Base-by-base conservation (phyloP, 2,797 vertebrate species). In the Danio jaintianensis region DNA sequence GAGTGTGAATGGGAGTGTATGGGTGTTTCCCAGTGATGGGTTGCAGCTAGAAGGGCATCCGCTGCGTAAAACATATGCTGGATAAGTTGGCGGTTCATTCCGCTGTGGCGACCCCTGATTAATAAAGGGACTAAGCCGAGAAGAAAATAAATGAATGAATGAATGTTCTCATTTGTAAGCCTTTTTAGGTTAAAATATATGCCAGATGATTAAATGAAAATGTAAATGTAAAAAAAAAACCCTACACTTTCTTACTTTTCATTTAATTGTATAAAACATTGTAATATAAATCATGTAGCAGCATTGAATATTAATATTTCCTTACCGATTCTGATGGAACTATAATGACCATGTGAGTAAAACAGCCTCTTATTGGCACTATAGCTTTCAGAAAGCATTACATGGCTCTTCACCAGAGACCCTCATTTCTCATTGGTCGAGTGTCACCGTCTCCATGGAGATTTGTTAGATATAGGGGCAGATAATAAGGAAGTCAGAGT, bases 401-500 rank as follows among this genome's bases (percentile, higher is more conserved):
- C 13, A 58, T 40, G 52, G 20, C 50, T 47, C 47, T 67, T 78
- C 7, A 36, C 40, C n/a, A 38, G 20, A 62, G 29, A 42, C 10
- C 36, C 58, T 40, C 20, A 12, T 47, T 63, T 74, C 43, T 64
- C 42, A 80, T 80, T 84, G 78, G 78, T 83, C 50, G 22, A 47
- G 22, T 62, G 18, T 64, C 58, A 82, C 69, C 36, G 82, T 89
- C 83, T 83, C 85, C 83, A 89, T 89, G 84, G 86, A 62, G 79
- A 89, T 82, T 70, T 58, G 47, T 67, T 72, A 47, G 78, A 69
- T 70, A 72, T 53, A 76, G 22, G 53, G 62, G 40, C 59, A 64
- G 84, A 85, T 88, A 66, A 75, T 66, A 71, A 88, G 88, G 89
- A 89, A 72, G 79, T 84, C 79, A 62, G 63, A 88, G 55, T 77